Percentiles rank a stretch among this genome's conserved stretches.
Evolutionary conservation across 2,113 vertebrate genomes (phyloP).

Genomic region (Oceanodroma tethys): DNA sequence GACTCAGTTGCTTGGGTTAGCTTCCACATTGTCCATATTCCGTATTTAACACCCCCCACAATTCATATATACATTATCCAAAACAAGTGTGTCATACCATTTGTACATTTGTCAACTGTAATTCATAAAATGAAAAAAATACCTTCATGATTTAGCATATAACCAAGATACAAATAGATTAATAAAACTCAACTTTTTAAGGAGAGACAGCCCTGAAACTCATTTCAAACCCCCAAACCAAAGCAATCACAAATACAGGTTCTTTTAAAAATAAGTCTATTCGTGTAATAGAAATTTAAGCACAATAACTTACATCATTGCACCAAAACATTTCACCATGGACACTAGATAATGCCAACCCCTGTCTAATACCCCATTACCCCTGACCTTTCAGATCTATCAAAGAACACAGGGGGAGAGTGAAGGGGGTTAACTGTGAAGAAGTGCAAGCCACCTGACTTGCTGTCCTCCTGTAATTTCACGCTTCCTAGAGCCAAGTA

Average conservation of each 20-base stretch:
- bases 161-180: background rate
- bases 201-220: background rate
- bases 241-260: background rate
- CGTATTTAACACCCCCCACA: background rate
- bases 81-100: background rate
- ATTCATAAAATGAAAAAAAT: background rate
- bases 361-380: background rate
- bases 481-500: background rate
- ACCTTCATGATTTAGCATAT: background rate
- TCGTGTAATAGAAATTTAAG: background rate
- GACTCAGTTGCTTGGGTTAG: background rate
- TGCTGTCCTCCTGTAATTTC: background rate
- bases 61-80: background rate
- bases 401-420: background rate
- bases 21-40: background rate
- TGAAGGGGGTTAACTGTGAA: background rate
- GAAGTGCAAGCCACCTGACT: background rate
- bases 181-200: background rate
- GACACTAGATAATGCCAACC: background rate
- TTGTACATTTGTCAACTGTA: background rate
- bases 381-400: background rate
- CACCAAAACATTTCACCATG: background rate
- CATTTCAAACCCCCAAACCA: background rate
- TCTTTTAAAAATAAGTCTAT: background rate
- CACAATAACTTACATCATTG: background rate